Base-by-base conservation (phyloP, 1,140 invertebrate species). In the Drosophila dunni region DNA sequence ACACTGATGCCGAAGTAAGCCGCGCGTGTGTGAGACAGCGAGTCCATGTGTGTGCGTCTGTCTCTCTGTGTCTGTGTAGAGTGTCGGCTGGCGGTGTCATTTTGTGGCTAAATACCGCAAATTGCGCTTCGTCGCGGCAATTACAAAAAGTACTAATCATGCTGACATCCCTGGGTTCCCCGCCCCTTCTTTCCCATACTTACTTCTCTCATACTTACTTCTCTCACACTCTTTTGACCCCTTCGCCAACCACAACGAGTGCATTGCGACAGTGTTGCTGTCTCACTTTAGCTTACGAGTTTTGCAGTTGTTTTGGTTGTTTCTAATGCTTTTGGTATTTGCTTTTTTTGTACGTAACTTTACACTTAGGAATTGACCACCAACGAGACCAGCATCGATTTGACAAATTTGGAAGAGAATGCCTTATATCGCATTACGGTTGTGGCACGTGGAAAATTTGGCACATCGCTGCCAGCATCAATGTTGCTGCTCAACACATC, bases 341-440 rank as follows among this genome's bases (percentile, higher is more conserved):
- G 3, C 6, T 57, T 72, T 68, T 51, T 66, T 61, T 73, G 44
- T 65, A 90, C 91, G 45, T 92, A 81, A 89, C 78, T 89, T 70
- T 81, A 84, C 80, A 76, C 75, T 84, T 84, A 97, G 96, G 94
- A 95, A 93, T 92, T 95, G 62, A 96, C 95, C 85, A 94, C 94
- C 24, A 95, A 94, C 8, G 94, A 94, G 54, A 95, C 94, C 2
- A 93, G 93, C 65, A 93, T 93, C 1, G 93, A 93, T 51, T 88
- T 97, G 24, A 94, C 93, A 3, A 92, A 93, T 65, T 93, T 97
- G 71, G 95, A 96, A 68, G 92, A 93, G 15, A 94, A 94, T 78
- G 93, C 93, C 54, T 93, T 95, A 17, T 97, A 97, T 92, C 95
- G 96, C 80, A 94, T 97, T 71, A 96, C 96, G 91, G 96, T 97